Base-by-base conservation (phyloP, 2,797 vertebrate genomes). In the Varecia variegata region DNA sequence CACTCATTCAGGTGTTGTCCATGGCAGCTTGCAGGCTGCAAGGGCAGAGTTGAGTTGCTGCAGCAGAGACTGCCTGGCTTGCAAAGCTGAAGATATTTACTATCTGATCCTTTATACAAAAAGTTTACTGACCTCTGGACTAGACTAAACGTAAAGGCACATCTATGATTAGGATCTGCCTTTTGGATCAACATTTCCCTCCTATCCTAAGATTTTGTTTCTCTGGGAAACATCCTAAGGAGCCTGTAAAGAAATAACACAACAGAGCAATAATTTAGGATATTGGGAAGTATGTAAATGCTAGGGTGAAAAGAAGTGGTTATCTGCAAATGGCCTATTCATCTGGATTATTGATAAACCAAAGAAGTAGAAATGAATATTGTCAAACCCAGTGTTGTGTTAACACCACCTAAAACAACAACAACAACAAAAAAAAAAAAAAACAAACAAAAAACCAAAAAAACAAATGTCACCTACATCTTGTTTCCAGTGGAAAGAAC, bases 201-300 rank as follows among this genome's bases (percentile, higher is more conserved):
- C 45, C 50, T 96, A n/a, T 80, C n/a, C 60, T 32, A 94, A 96
- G 43, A 88, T 88, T 96, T 70, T 88, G 7, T 74, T 93, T 74
- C 84, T 85, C 83, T 88, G 40, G 47, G 79, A 52, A 90, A 73
- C 45, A 77, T 62, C 30, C 45, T 27, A 82, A 87, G 93, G 17
- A 90, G 30, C 1, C 52, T 60, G 38, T 15, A 76, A 90, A 94
- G 35, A 62, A 70, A 84, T 76, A 27, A 40, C 13, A 76, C 13
- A 52, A 54, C 3, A 45, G 30, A 18, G 7, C 18, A 87, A 89
- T 54, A 60, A 65, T 13, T 93, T 54, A 65, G 62, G 40, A 92
- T 91, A 58, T 14, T 90, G 25, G 30, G 71, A 81, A 94, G 10
- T 43, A 77, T 73, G n/a, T 84, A 87, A 93, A 94, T 67, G 5